phyloP scores from a whole-genome alignment of 2,797 vertebrate species.

The Allenopithecus nigroviridis region DNA sequence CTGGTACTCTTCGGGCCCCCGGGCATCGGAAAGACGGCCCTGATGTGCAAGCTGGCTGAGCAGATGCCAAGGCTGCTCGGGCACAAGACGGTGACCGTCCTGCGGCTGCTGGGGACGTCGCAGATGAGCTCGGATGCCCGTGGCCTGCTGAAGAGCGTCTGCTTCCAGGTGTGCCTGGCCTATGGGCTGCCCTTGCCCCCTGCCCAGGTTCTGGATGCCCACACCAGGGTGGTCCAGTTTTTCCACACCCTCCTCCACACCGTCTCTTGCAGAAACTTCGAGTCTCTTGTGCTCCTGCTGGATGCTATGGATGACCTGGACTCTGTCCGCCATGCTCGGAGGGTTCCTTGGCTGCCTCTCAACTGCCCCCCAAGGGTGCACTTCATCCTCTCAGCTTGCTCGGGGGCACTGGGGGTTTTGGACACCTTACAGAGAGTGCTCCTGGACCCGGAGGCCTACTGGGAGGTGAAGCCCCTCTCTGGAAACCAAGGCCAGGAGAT shows the following conservation, averaged over 20 bases:
- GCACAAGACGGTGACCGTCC: conserved; percentile 72
- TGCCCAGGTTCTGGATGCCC: conserved; percentile 72
- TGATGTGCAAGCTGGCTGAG: conserved; percentile 86
- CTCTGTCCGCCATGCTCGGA: conserved; percentile 61
- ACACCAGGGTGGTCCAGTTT: conserved; percentile 81
- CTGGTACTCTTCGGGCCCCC: conserved; percentile 85
- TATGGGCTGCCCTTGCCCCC: conserved; percentile 82
- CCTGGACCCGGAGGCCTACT: conserved; percentile 70
- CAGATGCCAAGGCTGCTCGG: conserved; percentile 79
- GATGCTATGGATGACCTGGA: conserved; percentile 87
- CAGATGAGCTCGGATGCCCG: conserved; percentile 82
- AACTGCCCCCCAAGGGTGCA: conserved; percentile 85
- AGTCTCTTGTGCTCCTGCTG: conserved; percentile 86
- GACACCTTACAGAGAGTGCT: conserved; percentile 70
- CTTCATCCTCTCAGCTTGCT: conserved; percentile 84
- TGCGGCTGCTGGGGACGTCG: conserved; percentile 85
- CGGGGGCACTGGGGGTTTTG: conserved; percentile 71
- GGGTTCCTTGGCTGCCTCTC: conserved; percentile 86
- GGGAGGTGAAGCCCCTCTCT: conserved; percentile 83
- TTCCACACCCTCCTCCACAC: conserved; percentile 83
- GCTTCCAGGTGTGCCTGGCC: conserved; percentile 85
- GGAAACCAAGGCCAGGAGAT: conserved; percentile 82
- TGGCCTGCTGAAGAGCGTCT: conserved; percentile 84
- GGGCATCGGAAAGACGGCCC: conserved; percentile 88
- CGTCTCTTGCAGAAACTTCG: conserved; percentile 80